Evolutionary conservation across 2,113 vertebrate genomes (phyloP).

Genomic region (Pithys albifrons): DNA sequence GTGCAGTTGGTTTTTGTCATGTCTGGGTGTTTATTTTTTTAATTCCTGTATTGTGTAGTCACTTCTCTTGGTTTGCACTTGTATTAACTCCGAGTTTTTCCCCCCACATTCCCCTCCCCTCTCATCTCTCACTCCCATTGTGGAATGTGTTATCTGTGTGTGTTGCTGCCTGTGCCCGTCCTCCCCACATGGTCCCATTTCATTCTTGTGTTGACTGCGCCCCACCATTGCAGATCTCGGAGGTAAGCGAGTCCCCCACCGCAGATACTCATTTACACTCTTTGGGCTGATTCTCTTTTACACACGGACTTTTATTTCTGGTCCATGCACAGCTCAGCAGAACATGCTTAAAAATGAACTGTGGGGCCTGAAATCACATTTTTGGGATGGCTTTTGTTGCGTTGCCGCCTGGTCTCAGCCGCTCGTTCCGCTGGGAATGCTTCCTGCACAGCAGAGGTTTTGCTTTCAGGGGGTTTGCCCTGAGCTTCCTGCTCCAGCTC

Average conservation of each 20-base stretch:
- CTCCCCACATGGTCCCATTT: conserved; percentile 82
- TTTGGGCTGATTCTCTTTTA: neutral
- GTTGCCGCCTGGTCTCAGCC: neutral
- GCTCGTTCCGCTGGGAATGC: neutral
- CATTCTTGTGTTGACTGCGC: conserved; percentile 84
- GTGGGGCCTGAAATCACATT: neutral
- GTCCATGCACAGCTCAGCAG: neutral
- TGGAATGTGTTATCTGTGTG: conserved; percentile 84
- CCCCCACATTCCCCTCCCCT: conserved; percentile 59
- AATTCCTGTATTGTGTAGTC: conserved; percentile 75
- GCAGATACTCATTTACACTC: neutral
- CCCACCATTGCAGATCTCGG: conserved; percentile 83
- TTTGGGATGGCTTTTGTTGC: neutral
- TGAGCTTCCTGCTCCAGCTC: neutral
- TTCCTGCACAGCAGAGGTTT: neutral
- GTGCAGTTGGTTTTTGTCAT: conserved; percentile 47
- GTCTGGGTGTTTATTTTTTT: conserved; percentile 66
- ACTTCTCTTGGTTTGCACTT: conserved; percentile 76
- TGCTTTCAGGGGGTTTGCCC: neutral
- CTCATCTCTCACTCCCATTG: conserved; percentile 80
- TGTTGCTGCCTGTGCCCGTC: conserved; percentile 80
- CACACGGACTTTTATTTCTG: neutral
- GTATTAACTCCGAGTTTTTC: conserved; percentile 81
- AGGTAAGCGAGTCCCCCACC: conserved; percentile 75
- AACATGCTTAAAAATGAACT: neutral